Evolutionary conservation across 2,113 vertebrate genomes (phyloP).

Genomic region (Dendropsophus ebraccatus): DNA sequence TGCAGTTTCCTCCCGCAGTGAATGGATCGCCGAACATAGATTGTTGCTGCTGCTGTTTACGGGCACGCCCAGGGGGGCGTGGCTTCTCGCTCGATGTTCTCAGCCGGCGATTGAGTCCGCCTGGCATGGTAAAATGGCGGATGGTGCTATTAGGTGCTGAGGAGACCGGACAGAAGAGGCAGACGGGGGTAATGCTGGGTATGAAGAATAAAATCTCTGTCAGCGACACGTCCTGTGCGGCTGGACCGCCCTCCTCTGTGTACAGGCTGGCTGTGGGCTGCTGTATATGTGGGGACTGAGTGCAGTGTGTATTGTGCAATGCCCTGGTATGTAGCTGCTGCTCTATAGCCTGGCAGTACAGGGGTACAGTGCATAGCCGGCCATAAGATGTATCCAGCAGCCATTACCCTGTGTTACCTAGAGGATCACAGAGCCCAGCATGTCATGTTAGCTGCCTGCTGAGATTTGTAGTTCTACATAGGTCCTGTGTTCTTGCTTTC

Average conservation of each 20-base stretch:
- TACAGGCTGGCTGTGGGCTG: neutral
- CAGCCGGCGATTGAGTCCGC: conserved; percentile 47
- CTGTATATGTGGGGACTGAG: neutral
- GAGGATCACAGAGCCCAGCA: neutral
- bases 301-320: conserved; percentile 43
- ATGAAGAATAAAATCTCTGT: neutral
- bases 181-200: conserved; percentile 28
- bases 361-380: neutral
- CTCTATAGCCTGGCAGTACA: neutral
- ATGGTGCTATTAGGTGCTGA: conserved; percentile 32
- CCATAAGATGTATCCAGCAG: neutral
- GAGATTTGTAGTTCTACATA: neutral
- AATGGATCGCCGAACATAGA: conserved; percentile 16
- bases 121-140: conserved; percentile 55
- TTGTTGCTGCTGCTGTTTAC: conserved; percentile 23
- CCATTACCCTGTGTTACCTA: neutral
- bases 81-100: conserved; percentile 26
- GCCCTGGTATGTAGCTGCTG: neutral
- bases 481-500: too few relatives aligned
- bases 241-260: accelerated
- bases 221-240: neutral
- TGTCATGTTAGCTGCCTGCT: neutral
- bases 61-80: conserved; percentile 41
- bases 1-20: conserved; percentile 18
- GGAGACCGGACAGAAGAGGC: conserved; percentile 13